Conservation (phyloP, 2,797 vertebrate species). For the Danio jaintianensis region DNA sequence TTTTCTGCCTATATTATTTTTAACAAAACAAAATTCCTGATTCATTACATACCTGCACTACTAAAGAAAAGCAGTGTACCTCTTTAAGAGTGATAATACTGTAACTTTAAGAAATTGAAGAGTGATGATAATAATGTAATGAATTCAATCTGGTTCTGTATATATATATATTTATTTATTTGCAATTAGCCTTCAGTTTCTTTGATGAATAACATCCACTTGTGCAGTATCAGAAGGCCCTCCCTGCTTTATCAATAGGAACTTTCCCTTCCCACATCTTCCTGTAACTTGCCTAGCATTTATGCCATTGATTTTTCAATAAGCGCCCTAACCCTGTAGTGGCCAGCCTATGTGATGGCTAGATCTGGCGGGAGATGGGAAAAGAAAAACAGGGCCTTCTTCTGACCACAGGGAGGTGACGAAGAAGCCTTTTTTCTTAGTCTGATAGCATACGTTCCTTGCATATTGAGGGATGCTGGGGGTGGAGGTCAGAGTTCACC, state of each 20-base stretch:
- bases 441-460: neutral
- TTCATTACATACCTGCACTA: conserved; percentile 19
- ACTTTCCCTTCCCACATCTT: conserved; percentile 95
- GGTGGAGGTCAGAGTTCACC: conserved; percentile 41
- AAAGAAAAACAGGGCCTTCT: conserved; percentile 22
- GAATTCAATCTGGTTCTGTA: conserved; percentile 55
- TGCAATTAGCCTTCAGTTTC: conserved; percentile 77
- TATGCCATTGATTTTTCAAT: conserved; percentile 99
- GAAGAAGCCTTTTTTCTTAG: conserved; percentile 4
- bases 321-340: conserved; percentile 94
- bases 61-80: no score
- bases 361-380: conserved; percentile 26
- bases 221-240: conserved; percentile 94
- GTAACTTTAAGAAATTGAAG: no score
- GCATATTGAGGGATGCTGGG: conserved; percentile 48
- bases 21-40: neutral
- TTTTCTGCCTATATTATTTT: neutral
- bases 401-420: conserved; percentile 45
- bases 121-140: no score
- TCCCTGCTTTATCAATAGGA: conserved; percentile 94
- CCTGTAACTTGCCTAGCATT: conserved; percentile 99
- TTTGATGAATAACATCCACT: conserved; percentile 89
- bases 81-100: conserved; percentile 63
- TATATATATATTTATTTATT: conserved; percentile 72
- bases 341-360: conserved; percentile 76